Evolutionary conservation across 1,140 invertebrate genomes (phyloP), one percentile per base, ranked within the genome.

Genomic region (Conus betulinus): DNA sequence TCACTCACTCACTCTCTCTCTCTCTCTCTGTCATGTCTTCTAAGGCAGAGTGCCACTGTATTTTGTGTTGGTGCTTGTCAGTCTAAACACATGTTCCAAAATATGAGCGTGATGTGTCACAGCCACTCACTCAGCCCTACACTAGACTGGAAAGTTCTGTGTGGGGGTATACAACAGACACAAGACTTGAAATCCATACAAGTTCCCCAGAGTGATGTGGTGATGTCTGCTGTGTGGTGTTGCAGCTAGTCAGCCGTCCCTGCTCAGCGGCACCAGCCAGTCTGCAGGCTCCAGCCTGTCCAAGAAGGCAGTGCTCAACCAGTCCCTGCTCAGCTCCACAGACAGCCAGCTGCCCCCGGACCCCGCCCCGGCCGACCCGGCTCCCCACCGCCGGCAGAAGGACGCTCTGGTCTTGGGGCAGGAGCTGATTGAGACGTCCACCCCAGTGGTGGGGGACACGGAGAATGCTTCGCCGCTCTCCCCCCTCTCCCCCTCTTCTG

Each of bases 211-310:
- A 15, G 39, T 83, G 81, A 83, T 52, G 39, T 17, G 25, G 27
- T 82, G 51, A 4, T 15, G 57, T n/a, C 10, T 63, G 13, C 60
- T 67, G 55, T 85, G 84, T 67, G 3, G 23, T 86, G 85, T 89
- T 88, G 11, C 91, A 93, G 92, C 90, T 20, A 92, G 92, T 90
- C 91, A 93, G 83, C 90, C 92, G 13, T 93, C 92, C 39, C 86
- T 92, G 17, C 88, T 92, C 23, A 91, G 88, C 87, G 89, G 89
- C 60, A 85, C 85, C 81, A 91, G 89, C 89, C 82, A 90, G 63
- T 89, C 89, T 6, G 88, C 74, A 51, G 87, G 74, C 5, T 90
- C 90, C 51, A 53, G 39, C 88, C 87, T 84, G 27, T 89, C 90
- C 57, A 92, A 89, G 84, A 90, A 90, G 84, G 90, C 90, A 25